phyloP scores from a whole-genome alignment of 2,888 invertebrate genomes.

The Villa cingulata region DNA sequence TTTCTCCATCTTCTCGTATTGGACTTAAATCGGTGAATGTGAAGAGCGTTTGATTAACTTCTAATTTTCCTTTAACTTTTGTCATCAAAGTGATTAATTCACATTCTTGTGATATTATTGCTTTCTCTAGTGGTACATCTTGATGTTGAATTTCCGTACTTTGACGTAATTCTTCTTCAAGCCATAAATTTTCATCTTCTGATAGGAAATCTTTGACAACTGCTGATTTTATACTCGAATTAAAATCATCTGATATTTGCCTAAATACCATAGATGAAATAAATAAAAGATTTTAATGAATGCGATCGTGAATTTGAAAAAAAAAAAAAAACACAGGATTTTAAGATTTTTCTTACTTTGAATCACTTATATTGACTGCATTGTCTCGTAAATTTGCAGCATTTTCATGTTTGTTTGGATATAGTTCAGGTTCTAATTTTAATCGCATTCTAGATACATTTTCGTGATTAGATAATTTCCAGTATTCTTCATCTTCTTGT shows the following conservation, averaged over 20 bases:
- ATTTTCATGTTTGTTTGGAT: conserved; percentile 43
- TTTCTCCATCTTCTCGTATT: conserved; percentile 38
- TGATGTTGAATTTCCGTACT: conserved; percentile 34
- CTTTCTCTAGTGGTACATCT: conserved; percentile 41
- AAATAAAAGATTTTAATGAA: not conserved
- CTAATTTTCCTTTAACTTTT: conserved; percentile 45
- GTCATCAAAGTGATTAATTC: conserved; percentile 47
- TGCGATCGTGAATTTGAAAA: not conserved
- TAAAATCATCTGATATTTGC: conserved; percentile 31
- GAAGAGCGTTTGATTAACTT: conserved; percentile 45
- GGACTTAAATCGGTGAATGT: conserved; percentile 46
- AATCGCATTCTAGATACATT: conserved; percentile 48
- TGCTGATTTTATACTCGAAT: conserved; percentile 35
- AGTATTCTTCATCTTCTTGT: conserved; percentile 34
- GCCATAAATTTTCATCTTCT: conserved; percentile 34
- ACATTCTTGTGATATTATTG: conserved; percentile 46
- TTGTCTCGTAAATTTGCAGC: conserved; percentile 49
- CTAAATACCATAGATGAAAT: too few species aligned
- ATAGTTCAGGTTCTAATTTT: conserved; percentile 43
- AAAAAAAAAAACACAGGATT: not conserved
- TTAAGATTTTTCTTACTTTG: conserved; percentile 22
- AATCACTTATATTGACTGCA: conserved; percentile 29
- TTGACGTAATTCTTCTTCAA: conserved; percentile 38
- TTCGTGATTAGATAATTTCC: conserved; percentile 48
- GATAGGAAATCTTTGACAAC: conserved; percentile 35